These are phyloP conservation scores for Ceratosolen solmsi DNA, from an alignment of 1,140 invertebrate species.

Conservation along the genomic window DNA sequence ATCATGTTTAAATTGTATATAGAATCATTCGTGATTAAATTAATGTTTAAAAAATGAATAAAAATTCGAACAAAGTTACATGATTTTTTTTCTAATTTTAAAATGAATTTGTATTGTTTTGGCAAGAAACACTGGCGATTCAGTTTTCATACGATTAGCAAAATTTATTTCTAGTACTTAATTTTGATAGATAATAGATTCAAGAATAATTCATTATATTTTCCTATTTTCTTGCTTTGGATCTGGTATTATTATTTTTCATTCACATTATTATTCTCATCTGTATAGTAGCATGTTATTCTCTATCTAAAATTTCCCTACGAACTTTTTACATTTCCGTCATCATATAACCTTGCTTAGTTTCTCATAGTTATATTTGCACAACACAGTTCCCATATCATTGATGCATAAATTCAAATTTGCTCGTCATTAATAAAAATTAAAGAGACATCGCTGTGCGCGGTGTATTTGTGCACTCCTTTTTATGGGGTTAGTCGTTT, in stretches of 20 bases:
- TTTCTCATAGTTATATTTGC: neutral
- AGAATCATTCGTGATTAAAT: no score
- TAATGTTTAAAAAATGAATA: no score
- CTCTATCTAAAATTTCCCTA: neutral
- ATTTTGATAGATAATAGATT: constrained; percentile 32
- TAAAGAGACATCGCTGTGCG: constrained; percentile 72
- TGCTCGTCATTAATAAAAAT: constrained; percentile 73
- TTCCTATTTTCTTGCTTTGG: neutral
- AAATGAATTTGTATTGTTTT: no score
- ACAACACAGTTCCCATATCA: constrained; percentile 70
- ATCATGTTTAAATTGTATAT: no score
- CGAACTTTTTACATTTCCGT: neutral
- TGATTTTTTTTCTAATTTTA: no score
- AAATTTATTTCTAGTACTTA: constrained; percentile 18
- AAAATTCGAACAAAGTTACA: no score
- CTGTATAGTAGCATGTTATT: neutral
- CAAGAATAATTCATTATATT: no score
- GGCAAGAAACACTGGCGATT: neutral
- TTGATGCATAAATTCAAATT: constrained; percentile 74
- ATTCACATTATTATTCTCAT: neutral
- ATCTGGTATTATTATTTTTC: neutral
- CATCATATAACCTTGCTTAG: neutral
- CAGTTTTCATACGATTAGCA: constrained; percentile 25
- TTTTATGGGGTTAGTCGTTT: constrained; percentile 60
- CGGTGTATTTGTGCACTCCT: neutral